Evolutionary conservation across 35 echinoderm and acorn worm genomes (phyloP), one percentile per base, ranked within the genome.

Genomic region (Eucidaris tribuloides): DNA sequence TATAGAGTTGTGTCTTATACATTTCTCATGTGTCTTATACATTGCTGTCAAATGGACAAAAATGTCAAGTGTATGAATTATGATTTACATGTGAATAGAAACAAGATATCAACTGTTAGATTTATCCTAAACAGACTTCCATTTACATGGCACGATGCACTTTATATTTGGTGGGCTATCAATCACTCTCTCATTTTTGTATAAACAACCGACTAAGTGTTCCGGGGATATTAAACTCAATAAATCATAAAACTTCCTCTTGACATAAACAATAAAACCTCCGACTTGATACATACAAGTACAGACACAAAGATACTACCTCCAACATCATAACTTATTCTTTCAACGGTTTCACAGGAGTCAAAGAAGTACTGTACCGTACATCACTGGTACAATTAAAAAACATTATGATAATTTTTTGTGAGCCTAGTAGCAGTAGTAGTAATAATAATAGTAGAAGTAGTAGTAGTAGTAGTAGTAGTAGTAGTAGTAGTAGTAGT

Each of bases 131-230:
- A 32, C 28, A 15, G 24, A 64, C 30, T 64, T 27, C 61, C 61
- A 64, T 64, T 64, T 32, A 64, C 28, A 34, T 32, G 61, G 61
- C 37, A 64, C 61, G 37, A 15, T 64, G 61, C 37, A 64, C 61
- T 33, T 64, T 64, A 32, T 34, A 64, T 64, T 1, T 64, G 19
- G 7, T 14, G 1, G 20, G 61, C 61, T 64, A 64, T 64, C 30
- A 64, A 64, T 64, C 61, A 64, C 61, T 64, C 28, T 34, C 37
- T 64, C 37, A 7, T 32, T 64, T 64, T 27, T 64, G 37, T 64
- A 64, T 34, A 64, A 64, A 64, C 61, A 64, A 33, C 7, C n/a
- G 61, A 34, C 61, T 64, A 64, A 64, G 61, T 64, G 61, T 32
- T 64, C 61, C 37, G 37, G 61, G 37, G 37, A 64, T 64, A 64